Evolutionary conservation across 2,888 invertebrate genomes (phyloP), one percentile per base, ranked within the genome.

Genomic region (Drosophila affinis): DNA sequence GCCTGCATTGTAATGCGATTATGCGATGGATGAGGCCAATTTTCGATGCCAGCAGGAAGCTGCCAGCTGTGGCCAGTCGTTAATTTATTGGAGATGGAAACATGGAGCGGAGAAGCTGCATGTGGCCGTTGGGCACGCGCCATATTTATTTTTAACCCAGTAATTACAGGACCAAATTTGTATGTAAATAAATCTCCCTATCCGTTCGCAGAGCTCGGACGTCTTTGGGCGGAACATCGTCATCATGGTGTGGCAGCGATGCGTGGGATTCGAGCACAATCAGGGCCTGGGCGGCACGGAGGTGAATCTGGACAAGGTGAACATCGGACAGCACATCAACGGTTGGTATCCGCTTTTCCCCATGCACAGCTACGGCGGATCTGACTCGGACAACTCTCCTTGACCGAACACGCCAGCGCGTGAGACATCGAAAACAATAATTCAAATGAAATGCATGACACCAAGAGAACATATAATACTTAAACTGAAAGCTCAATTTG

Each of bases 281-380:
- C 93, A 93, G 81, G 94, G 94, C 5, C 93, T 98, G 48, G 98
- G 98, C 12, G 97, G 97, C 52, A 96, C 95, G 0, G 97, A 98
- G 92, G 95, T 98, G 76, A 95, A 96, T 77, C 93, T 98, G 76
- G 97, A 97, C 92, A 95, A 95, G 87, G 93, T 98, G 65, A 91
- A 91, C 82, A 93, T 97, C 74, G 95, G 96, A 32, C 95, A 96
- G 90, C 94, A 96, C 83, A 96, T 96, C 51, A 95, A 95, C 87
- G 97, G 97, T 76, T 98, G 98, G 98, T 98, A 98, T 93, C 96
- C 97, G 73, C 94, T 98, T 78, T 97, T 97, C 93, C 97, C 97
- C 44, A 96, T 97, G 91, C 96, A 96, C 87, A 96, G 96, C 59
- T 94, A 97, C 75, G 96, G 95, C 65, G 96, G 95, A 60, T 94